phyloP scores from a whole-genome alignment of 2,888 invertebrate genomes.

The Asteroscopus sphinx region DNA sequence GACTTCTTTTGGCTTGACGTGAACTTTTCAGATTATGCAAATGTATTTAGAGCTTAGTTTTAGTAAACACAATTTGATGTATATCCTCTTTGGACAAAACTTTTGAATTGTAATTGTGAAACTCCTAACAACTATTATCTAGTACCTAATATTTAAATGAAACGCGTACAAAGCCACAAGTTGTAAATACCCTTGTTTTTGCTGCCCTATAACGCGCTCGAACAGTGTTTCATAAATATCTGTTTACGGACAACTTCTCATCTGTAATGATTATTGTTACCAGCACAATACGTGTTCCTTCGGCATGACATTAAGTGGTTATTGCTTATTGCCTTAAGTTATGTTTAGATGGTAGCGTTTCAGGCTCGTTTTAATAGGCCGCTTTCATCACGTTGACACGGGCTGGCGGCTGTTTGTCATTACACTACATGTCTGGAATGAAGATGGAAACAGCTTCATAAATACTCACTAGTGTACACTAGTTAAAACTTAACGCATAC shows the following conservation, averaged over 20 bases:
- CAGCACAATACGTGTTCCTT: conserved; percentile 31
- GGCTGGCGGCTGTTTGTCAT: conserved; percentile 32
- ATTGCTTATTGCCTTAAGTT: conserved; percentile 42
- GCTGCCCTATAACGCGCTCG: conserved; percentile 14
- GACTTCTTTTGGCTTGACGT: conserved; percentile 14
- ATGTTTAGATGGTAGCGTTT: conserved; percentile 24
- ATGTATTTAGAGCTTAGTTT: conserved; percentile 47
- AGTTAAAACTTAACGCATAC: conserved; percentile 31
- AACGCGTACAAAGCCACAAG: conserved; percentile 33
- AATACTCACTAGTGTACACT: conserved; percentile 29
- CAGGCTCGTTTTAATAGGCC: conserved; percentile 23
- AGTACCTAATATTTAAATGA: conserved; percentile 41
- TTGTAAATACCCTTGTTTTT: conserved; percentile 42
- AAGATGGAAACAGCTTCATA: conserved; percentile 40
- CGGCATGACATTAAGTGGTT: conserved; percentile 38
- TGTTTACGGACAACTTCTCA: conserved; percentile 27
- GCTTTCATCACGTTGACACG: conserved; percentile 4
- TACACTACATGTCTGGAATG: conserved; percentile 18
- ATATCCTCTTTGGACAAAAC: conserved; percentile 36
- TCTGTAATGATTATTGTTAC: conserved; percentile 54
- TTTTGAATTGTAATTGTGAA: conserved; percentile 45
- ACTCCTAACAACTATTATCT: conserved; percentile 41
- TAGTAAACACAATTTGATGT: conserved; percentile 47
- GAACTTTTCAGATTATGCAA: conserved; percentile 46
- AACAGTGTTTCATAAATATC: conserved; percentile 42